Conservation (phyloP, 92 coral and sea anemone species). For the Montipora capitata region DNA sequence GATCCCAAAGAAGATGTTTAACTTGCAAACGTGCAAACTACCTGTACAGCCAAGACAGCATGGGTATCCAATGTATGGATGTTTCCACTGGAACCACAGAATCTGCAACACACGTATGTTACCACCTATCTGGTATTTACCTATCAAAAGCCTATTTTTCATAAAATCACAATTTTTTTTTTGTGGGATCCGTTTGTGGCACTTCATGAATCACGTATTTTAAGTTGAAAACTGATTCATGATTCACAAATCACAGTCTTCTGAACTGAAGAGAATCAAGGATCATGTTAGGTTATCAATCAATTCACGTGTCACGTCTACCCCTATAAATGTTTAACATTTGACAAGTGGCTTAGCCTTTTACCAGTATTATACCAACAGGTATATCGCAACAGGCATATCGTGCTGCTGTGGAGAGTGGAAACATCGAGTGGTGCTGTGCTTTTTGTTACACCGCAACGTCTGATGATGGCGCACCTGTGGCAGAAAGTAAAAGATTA, state of each 20-base stretch:
- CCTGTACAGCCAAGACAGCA: not conserved
- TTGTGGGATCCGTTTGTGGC: too few species aligned
- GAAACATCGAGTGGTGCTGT: constrained; percentile 24
- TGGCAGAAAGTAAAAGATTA: not conserved
- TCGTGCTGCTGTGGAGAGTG: constrained; percentile 33
- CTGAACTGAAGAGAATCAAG: too few species aligned
- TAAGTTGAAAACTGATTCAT: too few species aligned
- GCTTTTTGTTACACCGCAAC: not conserved
- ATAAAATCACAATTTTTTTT: too few species aligned
- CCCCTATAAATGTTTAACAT: not conserved
- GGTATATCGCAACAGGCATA: constrained; percentile 13
- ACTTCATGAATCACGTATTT: too few species aligned
- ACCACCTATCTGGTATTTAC: not conserved
- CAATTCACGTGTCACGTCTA: not conserved
- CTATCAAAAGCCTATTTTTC: too few species aligned
- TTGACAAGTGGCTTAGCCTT: too few species aligned
- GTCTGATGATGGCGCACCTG: not conserved
- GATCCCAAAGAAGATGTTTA: too few species aligned
- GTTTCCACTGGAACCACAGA: constrained; percentile 43
- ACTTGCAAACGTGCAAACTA: too few species aligned
- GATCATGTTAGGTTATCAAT: too few species aligned
- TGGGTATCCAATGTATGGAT: constrained; percentile 39
- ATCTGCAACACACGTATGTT: constrained; percentile 28
- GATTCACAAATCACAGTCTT: too few species aligned
- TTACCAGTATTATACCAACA: too few species aligned